Percentiles rank a stretch among this genome's conserved stretches.
These are phyloP conservation scores for Spea hammondii DNA, from an alignment of 2,797 vertebrate species.

Conservation along the genomic window DNA sequence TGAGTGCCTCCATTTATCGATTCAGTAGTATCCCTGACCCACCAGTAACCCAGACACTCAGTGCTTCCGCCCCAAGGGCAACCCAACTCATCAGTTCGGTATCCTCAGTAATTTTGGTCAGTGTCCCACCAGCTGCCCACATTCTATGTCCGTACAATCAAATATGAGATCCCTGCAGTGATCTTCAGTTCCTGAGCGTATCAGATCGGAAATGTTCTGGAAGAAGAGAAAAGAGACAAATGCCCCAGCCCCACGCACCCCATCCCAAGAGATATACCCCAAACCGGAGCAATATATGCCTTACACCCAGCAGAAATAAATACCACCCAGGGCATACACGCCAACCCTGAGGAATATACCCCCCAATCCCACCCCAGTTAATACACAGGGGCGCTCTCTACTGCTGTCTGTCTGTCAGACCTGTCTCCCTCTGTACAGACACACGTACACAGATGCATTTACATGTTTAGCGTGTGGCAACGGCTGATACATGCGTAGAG, in stretches of 20 bases:
- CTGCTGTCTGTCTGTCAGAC: constrained; percentile 14
- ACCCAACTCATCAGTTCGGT: constrained; percentile 22
- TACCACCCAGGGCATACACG: constrained; percentile 4
- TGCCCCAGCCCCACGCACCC: neutral
- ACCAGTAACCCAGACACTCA: constrained; percentile 28
- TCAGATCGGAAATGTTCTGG: constrained; percentile 38
- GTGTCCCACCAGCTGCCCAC: constrained; percentile 10
- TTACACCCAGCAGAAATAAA: neutral
- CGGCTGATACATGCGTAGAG: neutral
- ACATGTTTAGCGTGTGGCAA: neutral
- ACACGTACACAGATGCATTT: constrained; percentile 9
- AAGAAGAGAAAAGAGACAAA: constrained; percentile 16
- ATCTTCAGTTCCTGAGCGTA: constrained; percentile 44
- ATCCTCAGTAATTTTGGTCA: constrained; percentile 35
- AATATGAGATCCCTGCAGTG: constrained; percentile 37
- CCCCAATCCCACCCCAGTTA: neutral
- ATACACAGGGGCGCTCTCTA: constrained; percentile 22
- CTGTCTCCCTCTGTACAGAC: neutral
- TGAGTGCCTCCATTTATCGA: constrained; percentile 23
- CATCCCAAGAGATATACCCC: constrained; percentile 9
- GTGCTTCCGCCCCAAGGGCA: constrained; percentile 25
- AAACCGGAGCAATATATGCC: constrained; percentile 18
- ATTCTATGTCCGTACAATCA: constrained; percentile 44
- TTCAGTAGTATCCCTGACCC: neutral
- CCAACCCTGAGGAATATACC: constrained; percentile 4